A percentile compares a stretch with the other conserved stretches of the same genome.
These are phyloP conservation scores for Myoxocephalus aenaeus DNA, from an alignment of 2,797 vertebrate genomes.

Conservation along the genomic window DNA sequence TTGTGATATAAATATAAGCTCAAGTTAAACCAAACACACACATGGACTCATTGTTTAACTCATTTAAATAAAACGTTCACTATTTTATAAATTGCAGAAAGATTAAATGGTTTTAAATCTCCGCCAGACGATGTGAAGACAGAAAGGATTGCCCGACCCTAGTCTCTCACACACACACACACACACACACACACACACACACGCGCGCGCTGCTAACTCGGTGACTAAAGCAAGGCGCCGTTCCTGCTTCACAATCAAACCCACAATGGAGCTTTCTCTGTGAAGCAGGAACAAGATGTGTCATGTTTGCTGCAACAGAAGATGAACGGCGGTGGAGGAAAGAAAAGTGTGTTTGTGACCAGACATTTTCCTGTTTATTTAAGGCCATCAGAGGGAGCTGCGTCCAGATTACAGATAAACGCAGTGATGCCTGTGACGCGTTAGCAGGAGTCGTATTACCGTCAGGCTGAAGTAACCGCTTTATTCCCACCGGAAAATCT, in stretches of 20 bases:
- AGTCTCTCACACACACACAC: not conserved
- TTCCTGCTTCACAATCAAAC: slow-evolving; percentile 19
- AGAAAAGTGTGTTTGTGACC: not conserved
- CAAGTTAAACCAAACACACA: no score
- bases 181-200: no score
- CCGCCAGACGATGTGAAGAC: no score
- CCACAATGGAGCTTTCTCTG: not conserved
- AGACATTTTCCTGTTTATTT: slow-evolving; percentile 2
- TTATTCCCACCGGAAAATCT: not conserved
- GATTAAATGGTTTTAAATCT: no score
- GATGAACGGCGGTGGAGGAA: slow-evolving; percentile 20
- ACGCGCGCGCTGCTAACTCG: not conserved
- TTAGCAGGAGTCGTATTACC: slow-evolving; percentile 2
- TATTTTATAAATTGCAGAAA: no score
- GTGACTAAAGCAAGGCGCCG: slow-evolving; percentile 18
- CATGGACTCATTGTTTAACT: no score
- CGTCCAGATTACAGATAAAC: not conserved
- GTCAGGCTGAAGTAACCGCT: not conserved
- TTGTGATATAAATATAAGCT: no score
- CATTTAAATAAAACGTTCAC: no score
- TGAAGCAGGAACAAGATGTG: slow-evolving; percentile 25
- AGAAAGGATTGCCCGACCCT: not conserved
- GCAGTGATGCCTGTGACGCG: not conserved
- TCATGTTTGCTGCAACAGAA: slow-evolving; percentile 4
- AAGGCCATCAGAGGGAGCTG: not conserved